Conservation (phyloP, 2,113 vertebrate species). For the Laticauda laticaudata region DNA sequence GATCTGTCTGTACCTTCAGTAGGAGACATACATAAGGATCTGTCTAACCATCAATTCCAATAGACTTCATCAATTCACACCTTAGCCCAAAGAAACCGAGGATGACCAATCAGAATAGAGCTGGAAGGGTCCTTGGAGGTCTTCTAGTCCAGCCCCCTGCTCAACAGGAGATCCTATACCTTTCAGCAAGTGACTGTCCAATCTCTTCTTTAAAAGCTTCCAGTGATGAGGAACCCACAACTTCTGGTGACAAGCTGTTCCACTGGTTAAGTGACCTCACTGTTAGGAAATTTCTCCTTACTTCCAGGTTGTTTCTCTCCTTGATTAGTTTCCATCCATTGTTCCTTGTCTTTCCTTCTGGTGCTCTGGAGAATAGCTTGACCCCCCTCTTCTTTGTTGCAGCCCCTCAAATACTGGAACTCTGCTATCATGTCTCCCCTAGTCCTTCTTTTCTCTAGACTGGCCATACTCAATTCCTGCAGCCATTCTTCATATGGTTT, state of each 20-base stretch:
- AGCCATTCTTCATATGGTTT: neutral
- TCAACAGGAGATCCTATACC: neutral
- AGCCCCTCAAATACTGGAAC: neutral
- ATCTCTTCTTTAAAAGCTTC: neutral
- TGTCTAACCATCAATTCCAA: neutral
- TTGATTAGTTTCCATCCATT: neutral
- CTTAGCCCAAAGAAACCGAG: neutral
- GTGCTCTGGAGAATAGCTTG: fast-evolving
- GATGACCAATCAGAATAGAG: neutral
- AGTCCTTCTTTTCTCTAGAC: neutral
- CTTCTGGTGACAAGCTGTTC: neutral
- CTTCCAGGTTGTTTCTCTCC: neutral
- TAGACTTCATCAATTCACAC: neutral
- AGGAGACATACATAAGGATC: neutral
- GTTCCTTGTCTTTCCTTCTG: neutral
- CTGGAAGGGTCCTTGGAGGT: neutral
- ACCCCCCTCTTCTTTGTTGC: neutral
- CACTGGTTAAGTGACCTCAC: neutral
- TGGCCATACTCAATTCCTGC: too few relatives aligned
- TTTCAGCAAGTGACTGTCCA: neutral
- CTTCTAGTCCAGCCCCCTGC: neutral
- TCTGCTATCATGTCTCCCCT: neutral
- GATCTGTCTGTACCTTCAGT: neutral
- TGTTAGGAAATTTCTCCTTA: neutral
- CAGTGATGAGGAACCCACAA: neutral